Base-by-base conservation (phyloP, 2,113 vertebrate species). In the Danionella cerebrum region DNA sequence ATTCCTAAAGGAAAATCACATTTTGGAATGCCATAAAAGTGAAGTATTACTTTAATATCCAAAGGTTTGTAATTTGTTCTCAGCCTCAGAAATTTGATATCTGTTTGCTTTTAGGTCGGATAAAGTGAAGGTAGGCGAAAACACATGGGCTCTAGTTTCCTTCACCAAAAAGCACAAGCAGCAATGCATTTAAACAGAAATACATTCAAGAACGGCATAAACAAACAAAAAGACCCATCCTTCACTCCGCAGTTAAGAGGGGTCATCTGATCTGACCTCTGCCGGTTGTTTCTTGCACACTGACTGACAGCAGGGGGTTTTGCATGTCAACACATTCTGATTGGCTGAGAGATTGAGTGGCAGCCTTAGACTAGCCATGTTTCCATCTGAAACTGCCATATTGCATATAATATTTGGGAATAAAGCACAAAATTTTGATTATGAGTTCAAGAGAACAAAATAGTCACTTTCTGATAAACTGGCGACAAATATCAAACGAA, bases 181-280 rank as follows among this genome's bases (percentile, higher is more conserved):
- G 36, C 35, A 64, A 48, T 48, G 29, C 59, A 48, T 29, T 25
- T 45, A 45, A 2, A 5, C 39, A 35, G 36, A 48, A 64, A 48
- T 48, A 19, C 59, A 48, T 29, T 25, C 33, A 45, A 2, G 5
- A 27, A 25, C 25, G 3, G 6, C 58, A 24, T 21, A 48, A 48
- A 16, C 44, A 64, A 48, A 27, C 51, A 35, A 31, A 54, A 45
- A 48, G 42, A 1, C 44, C 29, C 33, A 10, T 48, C 39, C 39
- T 13, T 41, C 5, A 14, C 41, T 31, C 25, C 18, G 52, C 10
- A 51, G 31, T 18, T 58, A 54, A 58, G 13, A 14, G 22, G 35
- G 55, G 48, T 67, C 45, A 67, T 44, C n/a, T 38, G 44, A 41
- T 58, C 18, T 65, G 33, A 72, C 25, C 67, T 27, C 22, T 21